A percentile compares a stretch with the other conserved stretches of the same genome.
These are phyloP conservation scores for Lingula anatina DNA, from an alignment of 2,888 invertebrate species.

Conservation along the genomic window DNA sequence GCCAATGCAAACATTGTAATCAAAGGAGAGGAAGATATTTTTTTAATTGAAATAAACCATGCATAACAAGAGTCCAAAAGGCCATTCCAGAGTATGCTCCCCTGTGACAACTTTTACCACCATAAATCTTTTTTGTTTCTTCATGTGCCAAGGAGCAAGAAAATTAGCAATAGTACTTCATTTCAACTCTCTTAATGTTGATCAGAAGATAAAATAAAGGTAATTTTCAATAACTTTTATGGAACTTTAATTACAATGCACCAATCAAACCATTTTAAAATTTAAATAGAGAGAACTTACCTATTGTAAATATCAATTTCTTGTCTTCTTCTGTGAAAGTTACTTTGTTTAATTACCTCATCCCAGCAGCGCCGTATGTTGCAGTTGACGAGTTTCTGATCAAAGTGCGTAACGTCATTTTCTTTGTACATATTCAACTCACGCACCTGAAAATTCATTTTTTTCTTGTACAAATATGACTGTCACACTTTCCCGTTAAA, in stretches of 20 bases:
- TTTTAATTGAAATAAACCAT: no score
- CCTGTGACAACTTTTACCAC: no score
- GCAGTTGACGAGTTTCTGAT: slow-evolving; percentile 68
- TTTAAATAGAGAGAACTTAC: no score
- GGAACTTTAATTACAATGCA: background rate
- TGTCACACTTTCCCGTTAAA: no score
- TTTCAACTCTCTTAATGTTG: background rate
- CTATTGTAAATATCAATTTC: slow-evolving; percentile 45
- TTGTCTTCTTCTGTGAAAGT: slow-evolving; percentile 27
- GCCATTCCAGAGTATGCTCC: no score
- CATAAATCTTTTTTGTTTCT: background rate
- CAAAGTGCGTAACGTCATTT: slow-evolving; percentile 73
- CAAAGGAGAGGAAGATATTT: no score
- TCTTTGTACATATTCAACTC: slow-evolving; percentile 74
- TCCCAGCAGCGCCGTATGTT: slow-evolving; percentile 53
- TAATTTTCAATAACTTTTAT: background rate
- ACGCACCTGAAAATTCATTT: slow-evolving; percentile 55
- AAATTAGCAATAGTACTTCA: background rate
- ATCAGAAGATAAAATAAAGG: background rate
- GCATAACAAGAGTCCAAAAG: no score
- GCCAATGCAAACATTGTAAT: no score
- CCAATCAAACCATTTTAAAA: no score
- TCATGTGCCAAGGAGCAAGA: background rate
- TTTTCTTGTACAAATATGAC: no score
- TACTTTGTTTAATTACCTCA: slow-evolving; percentile 37